These are phyloP conservation scores for Panurus biarmicus DNA, from an alignment of 2,113 vertebrate species.

Conservation along the genomic window DNA sequence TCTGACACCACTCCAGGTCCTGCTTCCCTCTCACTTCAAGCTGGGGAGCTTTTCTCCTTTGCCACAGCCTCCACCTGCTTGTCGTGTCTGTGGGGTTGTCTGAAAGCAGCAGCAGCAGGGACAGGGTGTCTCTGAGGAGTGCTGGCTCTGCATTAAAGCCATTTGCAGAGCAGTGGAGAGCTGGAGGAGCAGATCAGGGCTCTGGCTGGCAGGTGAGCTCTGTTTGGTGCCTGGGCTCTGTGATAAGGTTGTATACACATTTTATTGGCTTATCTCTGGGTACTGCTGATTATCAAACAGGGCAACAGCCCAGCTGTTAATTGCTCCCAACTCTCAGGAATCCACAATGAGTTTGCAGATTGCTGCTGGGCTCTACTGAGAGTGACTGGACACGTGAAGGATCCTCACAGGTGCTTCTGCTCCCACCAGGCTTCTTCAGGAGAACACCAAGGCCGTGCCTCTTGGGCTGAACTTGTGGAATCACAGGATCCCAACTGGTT, in stretches of 20 bases:
- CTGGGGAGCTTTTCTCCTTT: neutral
- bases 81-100: neutral
- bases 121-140: neutral
- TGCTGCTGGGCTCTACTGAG: neutral
- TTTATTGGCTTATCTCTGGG: neutral
- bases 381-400: neutral
- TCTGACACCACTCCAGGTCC: neutral
- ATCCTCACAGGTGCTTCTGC: neutral
- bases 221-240: neutral
- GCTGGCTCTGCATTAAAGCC: neutral
- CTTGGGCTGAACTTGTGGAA: neutral
- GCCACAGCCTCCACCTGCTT: neutral
- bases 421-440: neutral
- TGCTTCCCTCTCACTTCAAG: neutral
- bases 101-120: neutral
- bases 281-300: neutral
- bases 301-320: neutral
- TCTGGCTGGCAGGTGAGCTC: neutral
- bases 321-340: neutral
- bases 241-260: rapidly evolving
- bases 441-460: rapidly evolving
- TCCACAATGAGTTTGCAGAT: neutral
- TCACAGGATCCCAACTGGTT: neutral
- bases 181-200: neutral
- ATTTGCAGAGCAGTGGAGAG: neutral